Base-by-base conservation (phyloP, 2,797 vertebrate genomes). In the Hemibagrus guttatus region DNA sequence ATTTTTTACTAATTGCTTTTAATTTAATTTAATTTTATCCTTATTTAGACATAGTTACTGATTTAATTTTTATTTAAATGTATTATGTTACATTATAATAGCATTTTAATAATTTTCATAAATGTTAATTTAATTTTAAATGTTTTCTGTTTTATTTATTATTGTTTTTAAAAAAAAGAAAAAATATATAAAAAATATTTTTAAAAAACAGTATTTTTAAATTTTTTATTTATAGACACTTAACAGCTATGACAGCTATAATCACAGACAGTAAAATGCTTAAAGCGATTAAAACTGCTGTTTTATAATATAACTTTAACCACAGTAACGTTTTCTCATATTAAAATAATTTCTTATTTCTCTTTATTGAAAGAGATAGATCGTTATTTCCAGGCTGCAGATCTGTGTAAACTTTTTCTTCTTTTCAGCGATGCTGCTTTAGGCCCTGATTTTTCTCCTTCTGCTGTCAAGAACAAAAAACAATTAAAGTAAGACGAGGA, bases 401-500 rank as follows among this genome's bases (percentile, higher is more conserved):
- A 81, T 81, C 79, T 63, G 23, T 35, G 63, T 81, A 81, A 74
- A 61, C 31, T 28, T 14, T 82, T 13, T 52, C 4, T 5, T 75
- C 42, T 85, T 80, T 64, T 16, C 66, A 6, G 28, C 76, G 42
- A n/a, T 21, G 35, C 39, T 11, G 42, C 68, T 76, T 76, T 16
- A 66, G 64, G 74, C 72, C 75, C 84, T 26, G 76, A 72, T 75
- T 64, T 56, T 79, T 86, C 59, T 84, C 85, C 75, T 86, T 76
- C 87, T 74, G n/a, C 31, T 21, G 66, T 83, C 28, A 79, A 56
- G 61, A 85, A 58, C 42, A 76, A 74, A 87, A 88, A 83, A 88
- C 86, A 85, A 88, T 89, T 89, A 88, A 89, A 92, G 88, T 83
- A 61, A 84, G 58, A 89, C 42, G 39, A 87, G 86, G 83, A 85